Evolutionary conservation across 2,113 vertebrate genomes (phyloP), one percentile per base, ranked within the genome.

Genomic region (Collichthys lucidus): DNA sequence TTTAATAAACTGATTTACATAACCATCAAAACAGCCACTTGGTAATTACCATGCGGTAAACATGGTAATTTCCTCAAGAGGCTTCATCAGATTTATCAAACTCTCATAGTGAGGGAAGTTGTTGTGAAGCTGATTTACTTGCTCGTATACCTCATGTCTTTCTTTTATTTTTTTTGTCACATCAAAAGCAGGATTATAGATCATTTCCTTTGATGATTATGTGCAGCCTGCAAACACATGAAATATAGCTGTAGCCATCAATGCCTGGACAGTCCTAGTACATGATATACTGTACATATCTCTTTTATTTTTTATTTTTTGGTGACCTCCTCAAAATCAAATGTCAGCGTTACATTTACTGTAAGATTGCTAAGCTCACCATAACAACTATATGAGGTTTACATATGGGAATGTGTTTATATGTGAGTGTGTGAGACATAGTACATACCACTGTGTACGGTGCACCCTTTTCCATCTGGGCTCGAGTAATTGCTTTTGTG

Each of bases 1-100:
- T 88, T 87, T 91, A 88, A 91, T 91, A 91, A 86, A 87, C 73
- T 76, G 66, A 91, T 90, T 89, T 84, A 69, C 87, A 91, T 89
- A 86, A 84, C 52, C 78, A 89, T 89, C 84, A 92, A 88, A 92
- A 90, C 80, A 89, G 61, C 64, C 74, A 84, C 80, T 84, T 83
- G 42, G 59, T 84, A 90, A 91, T 92, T 90, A 87, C 63, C 67
- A 61, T 74, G 64, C 78, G 79, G 79, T 88, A 89, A 91, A 91
- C 88, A 90, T 57, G 46, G 46, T 85, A 46, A 85, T 90, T 90
- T 88, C 63, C 66, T 77, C 65, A 68, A 81, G 82, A 87, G 84
- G 81, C 79, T 73, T 79, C 62, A 83, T 85, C 78, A 71, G 59
- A 76, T 72, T 79, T 49, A 85, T 82, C 56, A 80, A 84, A 84